Percentiles rank a stretch among this genome's conserved stretches.
These are phyloP conservation scores for Embidobia sp. DNA, from an alignment of 2,888 invertebrate species.

Conservation along the genomic window DNA sequence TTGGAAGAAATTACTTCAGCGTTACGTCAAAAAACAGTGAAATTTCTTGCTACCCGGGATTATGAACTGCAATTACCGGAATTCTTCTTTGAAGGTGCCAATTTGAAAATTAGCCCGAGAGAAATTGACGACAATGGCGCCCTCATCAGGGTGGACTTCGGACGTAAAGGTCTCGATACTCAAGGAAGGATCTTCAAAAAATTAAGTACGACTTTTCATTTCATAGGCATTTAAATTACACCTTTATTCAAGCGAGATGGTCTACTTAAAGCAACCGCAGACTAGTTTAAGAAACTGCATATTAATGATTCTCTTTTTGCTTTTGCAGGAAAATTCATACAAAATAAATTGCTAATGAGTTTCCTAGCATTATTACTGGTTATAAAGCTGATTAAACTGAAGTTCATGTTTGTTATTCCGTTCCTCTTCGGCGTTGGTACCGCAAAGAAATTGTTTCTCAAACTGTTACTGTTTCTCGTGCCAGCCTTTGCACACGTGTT, in stretches of 20 bases:
- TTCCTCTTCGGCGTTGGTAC: conserved; percentile 90
- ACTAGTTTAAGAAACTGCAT: neutral
- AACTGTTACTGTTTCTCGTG: conserved; percentile 90
- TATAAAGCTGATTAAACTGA: conserved; percentile 90
- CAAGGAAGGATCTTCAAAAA: conserved; percentile 87
- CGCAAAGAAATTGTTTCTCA: conserved; percentile 92
- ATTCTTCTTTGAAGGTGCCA: conserved; percentile 88
- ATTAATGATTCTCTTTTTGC: conserved; percentile 4
- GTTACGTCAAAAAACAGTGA: conserved; percentile 86
- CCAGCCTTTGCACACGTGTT: conserved; percentile 92
- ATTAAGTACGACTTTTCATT: conserved; percentile 83
- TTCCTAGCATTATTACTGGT: conserved; percentile 89
- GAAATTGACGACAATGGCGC: conserved; percentile 89
- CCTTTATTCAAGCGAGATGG: conserved; percentile 14
- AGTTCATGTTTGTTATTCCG: conserved; percentile 90
- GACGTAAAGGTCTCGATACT: conserved; percentile 80
- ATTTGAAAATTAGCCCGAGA: conserved; percentile 88
- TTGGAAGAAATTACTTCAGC: conserved; percentile 89
- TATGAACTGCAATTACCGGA: conserved; percentile 88
- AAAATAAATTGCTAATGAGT: conserved; percentile 88
- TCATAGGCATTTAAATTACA: conserved; percentile 8
- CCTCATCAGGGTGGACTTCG: conserved; percentile 87
- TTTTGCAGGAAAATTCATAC: conserved; percentile 89
- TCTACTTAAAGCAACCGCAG: neutral
- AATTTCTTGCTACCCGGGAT: conserved; percentile 90